A percentile compares a stretch with the other conserved stretches of the same genome.
phyloP scores from a whole-genome alignment of 2,797 vertebrate genomes.

The Hemitrygon akajei region DNA sequence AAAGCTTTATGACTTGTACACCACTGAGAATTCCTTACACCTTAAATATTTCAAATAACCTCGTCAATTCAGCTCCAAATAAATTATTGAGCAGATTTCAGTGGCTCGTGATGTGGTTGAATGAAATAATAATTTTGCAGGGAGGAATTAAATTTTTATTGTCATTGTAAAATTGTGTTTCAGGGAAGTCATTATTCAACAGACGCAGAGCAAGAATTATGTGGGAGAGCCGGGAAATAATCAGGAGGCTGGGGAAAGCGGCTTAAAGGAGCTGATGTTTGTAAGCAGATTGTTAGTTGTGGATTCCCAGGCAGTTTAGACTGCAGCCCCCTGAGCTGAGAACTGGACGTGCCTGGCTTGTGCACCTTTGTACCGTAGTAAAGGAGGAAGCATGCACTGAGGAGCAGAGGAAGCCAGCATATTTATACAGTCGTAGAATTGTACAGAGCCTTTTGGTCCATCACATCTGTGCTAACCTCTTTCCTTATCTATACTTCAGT shows the following conservation, averaged over 20 bases:
- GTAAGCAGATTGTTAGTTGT: neutral
- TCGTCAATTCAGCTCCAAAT: neutral
- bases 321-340: neutral
- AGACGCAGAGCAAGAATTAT: neutral
- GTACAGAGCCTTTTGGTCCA: no score
- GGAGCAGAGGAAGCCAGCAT: no score
- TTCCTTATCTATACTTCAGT: no score
- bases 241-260: neutral
- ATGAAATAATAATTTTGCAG: neutral
- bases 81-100: neutral
- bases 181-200: neutral
- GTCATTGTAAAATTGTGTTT: neutral
- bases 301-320: neutral
- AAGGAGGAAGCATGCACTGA: neutral
- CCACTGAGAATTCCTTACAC: neutral
- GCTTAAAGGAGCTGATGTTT: neutral
- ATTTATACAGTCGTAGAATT: no score
- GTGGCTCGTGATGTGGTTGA: neutral
- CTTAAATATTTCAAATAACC: conserved; percentile 5
- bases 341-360: neutral
- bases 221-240: neutral
- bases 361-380: neutral
- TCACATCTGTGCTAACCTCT: no score
- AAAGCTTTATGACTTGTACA: neutral
- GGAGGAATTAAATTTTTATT: neutral